These are phyloP conservation scores for Mellilla xanthometata DNA, from an alignment of 2,888 invertebrate species.

Conservation along the genomic window DNA sequence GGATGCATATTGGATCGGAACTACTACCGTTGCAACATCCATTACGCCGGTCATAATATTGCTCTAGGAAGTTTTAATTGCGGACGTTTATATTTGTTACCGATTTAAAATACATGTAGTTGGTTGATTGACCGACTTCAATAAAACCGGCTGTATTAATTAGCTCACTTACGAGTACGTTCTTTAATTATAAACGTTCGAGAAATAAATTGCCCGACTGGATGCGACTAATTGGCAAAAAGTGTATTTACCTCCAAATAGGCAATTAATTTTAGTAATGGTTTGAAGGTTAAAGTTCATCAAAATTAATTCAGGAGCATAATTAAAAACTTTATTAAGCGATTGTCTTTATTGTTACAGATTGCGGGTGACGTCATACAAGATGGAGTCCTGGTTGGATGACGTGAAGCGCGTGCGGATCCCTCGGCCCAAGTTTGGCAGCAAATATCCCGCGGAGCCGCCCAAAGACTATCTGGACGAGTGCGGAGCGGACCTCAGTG, in stretches of 20 bases:
- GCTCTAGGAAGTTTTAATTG: conserved; percentile 17
- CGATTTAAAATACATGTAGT: conserved; percentile 6
- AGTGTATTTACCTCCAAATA: conserved; percentile 11
- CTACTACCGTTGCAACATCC: conserved; percentile 16
- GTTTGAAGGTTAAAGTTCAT: conserved; percentile 7
- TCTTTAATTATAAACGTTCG: conserved; percentile 5
- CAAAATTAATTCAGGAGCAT: neutral
- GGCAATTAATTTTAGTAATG: conserved; percentile 4
- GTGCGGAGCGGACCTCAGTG: conserved; percentile 74
- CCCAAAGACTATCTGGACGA: conserved; percentile 91
- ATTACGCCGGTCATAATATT: conserved; percentile 7
- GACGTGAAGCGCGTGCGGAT: conserved; percentile 93
- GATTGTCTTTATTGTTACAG: conserved; percentile 19
- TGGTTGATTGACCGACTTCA: conserved; percentile 16
- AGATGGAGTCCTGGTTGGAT: conserved; percentile 92
- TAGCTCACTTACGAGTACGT: conserved; percentile 8
- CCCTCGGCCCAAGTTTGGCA: conserved; percentile 91
- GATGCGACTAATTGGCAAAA: conserved; percentile 15
- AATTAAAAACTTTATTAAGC: conserved; percentile 1
- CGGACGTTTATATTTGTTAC: conserved; percentile 4
- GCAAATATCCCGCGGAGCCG: conserved; percentile 87
- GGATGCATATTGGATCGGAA: conserved; percentile 22
- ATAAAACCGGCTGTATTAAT: conserved; percentile 13
- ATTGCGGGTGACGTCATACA: no score
- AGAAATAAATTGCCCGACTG: conserved; percentile 12